Conservation (phyloP, 2,888 invertebrate genomes). For the Brachyptera risi region DNA sequence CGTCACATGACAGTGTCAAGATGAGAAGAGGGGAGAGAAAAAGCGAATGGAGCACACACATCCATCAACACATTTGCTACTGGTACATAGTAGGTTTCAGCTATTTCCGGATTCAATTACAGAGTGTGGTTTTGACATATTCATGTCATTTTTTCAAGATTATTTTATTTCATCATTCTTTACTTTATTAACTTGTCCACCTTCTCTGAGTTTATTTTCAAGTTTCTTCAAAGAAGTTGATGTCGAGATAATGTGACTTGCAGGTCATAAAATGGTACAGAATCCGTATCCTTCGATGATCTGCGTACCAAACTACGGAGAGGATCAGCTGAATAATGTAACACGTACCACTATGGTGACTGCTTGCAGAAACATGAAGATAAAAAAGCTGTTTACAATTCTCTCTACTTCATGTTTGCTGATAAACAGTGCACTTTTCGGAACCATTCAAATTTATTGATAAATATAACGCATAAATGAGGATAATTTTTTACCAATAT, state of each 20-base stretch:
- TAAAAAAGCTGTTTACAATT: slow-evolving; percentile 19
- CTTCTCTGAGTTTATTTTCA: not conserved
- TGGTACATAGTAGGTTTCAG: slow-evolving; percentile 18
- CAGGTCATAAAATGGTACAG: not conserved
- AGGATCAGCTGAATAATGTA: slow-evolving; percentile 17
- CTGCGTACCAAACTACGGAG: not conserved
- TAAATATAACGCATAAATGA: not conserved
- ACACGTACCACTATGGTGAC: not conserved
- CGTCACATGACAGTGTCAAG: slow-evolving; percentile 22
- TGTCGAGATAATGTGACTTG: not conserved
- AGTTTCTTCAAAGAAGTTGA: slow-evolving; percentile 1
- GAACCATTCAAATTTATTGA: not conserved
- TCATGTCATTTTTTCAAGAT: slow-evolving; percentile 10
- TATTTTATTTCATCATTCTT: not conserved
- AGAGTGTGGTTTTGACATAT: slow-evolving; percentile 12
- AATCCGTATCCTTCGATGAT: not conserved
- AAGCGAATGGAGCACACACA: slow-evolving; percentile 4
- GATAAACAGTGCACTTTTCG: slow-evolving; percentile 12
- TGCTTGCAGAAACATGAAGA: slow-evolving; percentile 14
- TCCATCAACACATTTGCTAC: slow-evolving; percentile 16
- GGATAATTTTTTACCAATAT: not conserved
- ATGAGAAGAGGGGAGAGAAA: slow-evolving; percentile 3
- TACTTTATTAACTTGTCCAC: not conserved
- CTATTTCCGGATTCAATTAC: slow-evolving; percentile 15
- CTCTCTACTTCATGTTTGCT: slow-evolving; percentile 13